Evolutionary conservation across 2,888 invertebrate genomes (phyloP).

Genomic region (Syrphus vitripennis): DNA sequence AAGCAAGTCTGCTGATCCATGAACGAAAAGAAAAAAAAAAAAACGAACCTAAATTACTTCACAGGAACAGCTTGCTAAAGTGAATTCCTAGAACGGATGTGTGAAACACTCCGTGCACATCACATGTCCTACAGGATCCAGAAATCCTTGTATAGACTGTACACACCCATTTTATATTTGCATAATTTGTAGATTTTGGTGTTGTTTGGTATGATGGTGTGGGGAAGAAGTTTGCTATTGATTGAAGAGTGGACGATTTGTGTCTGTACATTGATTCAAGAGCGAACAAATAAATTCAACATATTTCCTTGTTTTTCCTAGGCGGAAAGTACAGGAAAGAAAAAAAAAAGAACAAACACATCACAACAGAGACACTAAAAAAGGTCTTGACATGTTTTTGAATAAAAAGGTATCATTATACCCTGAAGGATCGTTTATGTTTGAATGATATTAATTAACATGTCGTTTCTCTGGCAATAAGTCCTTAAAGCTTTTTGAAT

Average conservation of each 20-base stretch:
- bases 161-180: background rate
- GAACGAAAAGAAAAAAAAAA: too few relatives aligned
- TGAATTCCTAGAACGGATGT: background rate
- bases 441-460: conserved; percentile 26
- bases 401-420: conserved; percentile 14
- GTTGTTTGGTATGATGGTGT: background rate
- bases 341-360: background rate
- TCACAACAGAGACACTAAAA: background rate
- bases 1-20: background rate
- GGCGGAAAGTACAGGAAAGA: background rate
- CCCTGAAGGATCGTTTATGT: background rate
- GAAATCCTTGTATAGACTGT: background rate
- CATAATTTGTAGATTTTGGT: conserved; percentile 26
- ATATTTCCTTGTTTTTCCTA: background rate
- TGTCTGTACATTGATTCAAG: conserved; percentile 16
- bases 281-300: background rate
- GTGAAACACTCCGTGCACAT: background rate
- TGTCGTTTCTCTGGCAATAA: conserved; percentile 9
- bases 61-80: background rate
- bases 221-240: background rate
- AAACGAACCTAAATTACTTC: conserved; percentile 5
- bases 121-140: background rate
- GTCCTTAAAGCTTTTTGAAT: conserved; percentile 19
- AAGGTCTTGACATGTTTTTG: conserved; percentile 17
- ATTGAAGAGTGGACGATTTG: background rate